Conservation (phyloP, 2,888 invertebrate genomes). For the Caenorhabditis panamensis region DNA sequence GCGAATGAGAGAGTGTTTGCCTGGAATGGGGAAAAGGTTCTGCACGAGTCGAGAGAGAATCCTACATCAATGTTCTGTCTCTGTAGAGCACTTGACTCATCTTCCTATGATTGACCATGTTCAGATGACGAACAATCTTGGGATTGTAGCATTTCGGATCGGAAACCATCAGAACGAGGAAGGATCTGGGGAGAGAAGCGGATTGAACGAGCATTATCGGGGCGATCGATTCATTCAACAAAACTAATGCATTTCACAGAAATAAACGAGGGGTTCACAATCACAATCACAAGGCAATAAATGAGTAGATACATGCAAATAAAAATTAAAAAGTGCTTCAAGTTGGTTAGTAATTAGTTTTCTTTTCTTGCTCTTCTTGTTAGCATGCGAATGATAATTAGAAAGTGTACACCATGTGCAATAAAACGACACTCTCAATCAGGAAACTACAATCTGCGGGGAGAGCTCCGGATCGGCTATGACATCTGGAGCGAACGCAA, state of each 20-base stretch:
- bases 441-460: conserved; percentile 50
- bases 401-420: conserved; percentile 6
- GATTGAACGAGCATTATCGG: conserved; percentile 12
- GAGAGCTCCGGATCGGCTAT: conserved; percentile 13
- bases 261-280: conserved; percentile 19
- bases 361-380: no score
- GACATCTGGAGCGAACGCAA: conserved; percentile 7
- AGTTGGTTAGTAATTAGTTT: neutral
- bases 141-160: conserved; percentile 97
- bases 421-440: conserved; percentile 8
- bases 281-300: conserved; percentile 5
- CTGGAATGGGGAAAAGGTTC: conserved; percentile 36
- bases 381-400: conserved; percentile 9
- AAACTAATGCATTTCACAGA: conserved; percentile 38
- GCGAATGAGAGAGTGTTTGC: conserved; percentile 68
- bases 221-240: conserved; percentile 48
- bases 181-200: conserved; percentile 86
- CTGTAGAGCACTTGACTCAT: conserved; percentile 82
- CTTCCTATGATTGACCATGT: conserved; percentile 79
- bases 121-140: conserved; percentile 85
- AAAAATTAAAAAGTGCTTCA: neutral
- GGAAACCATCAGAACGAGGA: conserved; percentile 93
- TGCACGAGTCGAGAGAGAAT: neutral
- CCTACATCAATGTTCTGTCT: conserved; percentile 78
- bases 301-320: conserved; percentile 1